Evolutionary conservation across 2,888 invertebrate genomes (phyloP).

Genomic region (Blera fallax): DNA sequence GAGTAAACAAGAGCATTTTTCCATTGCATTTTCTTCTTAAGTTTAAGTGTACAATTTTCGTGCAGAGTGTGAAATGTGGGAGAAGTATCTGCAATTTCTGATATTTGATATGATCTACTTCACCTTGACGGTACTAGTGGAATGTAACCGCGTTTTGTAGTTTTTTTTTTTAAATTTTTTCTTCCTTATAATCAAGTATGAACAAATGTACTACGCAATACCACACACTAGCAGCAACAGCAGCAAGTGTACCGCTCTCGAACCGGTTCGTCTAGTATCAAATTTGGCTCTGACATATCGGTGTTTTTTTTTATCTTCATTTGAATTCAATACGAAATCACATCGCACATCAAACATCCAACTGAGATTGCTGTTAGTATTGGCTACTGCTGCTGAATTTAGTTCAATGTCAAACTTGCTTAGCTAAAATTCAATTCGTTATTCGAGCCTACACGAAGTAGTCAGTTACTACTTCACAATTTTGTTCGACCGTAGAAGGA

Average conservation of each 20-base stretch:
- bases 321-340: conserved; percentile 60
- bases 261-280: conserved; percentile 64
- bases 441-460: conserved; percentile 60
- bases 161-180: conserved; percentile 7
- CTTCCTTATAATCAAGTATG: conserved; percentile 16
- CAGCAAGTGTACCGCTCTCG: conserved; percentile 48
- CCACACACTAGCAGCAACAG: conserved; percentile 4
- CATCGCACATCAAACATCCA: conserved; percentile 32
- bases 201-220: conserved; percentile 58
- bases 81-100: conserved; percentile 23
- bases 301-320: conserved; percentile 55
- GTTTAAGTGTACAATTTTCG: not conserved
- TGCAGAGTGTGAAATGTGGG: conserved; percentile 22
- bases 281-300: conserved; percentile 54
- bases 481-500: conserved; percentile 63
- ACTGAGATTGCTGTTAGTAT: conserved; percentile 20
- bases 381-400: conserved; percentile 59
- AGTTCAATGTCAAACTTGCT: conserved; percentile 70
- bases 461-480: conserved; percentile 40
- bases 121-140: conserved; percentile 47
- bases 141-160: conserved; percentile 49
- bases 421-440: conserved; percentile 38
- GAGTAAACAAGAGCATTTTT: conserved; percentile 50
- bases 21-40: conserved; percentile 3
- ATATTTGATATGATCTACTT: conserved; percentile 33